Conservation (phyloP, 2,888 invertebrate genomes). For the Conops quadrifasciatus region DNA sequence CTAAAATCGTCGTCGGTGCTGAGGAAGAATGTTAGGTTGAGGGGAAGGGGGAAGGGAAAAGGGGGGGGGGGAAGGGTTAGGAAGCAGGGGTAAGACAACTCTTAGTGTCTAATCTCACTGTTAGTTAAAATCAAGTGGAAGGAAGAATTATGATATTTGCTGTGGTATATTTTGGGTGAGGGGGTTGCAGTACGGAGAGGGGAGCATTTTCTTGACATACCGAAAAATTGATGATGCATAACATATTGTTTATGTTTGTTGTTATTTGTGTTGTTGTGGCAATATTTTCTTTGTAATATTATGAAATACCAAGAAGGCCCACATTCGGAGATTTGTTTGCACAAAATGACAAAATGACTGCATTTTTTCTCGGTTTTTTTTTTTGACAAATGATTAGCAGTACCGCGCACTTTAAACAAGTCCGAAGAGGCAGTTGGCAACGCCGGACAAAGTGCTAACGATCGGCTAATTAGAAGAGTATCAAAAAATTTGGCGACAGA, state of each 20-base stretch:
- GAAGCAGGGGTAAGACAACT: background rate
- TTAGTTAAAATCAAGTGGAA: too few species aligned
- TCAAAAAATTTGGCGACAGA: background rate
- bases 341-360: slow-evolving; percentile 4
- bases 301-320: slow-evolving; percentile 3
- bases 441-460: slow-evolving; percentile 42
- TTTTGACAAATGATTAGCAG: slow-evolving; percentile 23
- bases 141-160: too few species aligned
- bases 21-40: background rate
- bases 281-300: background rate
- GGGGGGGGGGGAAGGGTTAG: background rate
- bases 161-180: too few species aligned
- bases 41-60: background rate
- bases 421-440: slow-evolving; percentile 39
- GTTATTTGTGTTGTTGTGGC: background rate
- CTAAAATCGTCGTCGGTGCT: too few species aligned
- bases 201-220: slow-evolving; percentile 2
- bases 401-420: slow-evolving; percentile 12
- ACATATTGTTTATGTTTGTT: slow-evolving; percentile 6
- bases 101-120: too few species aligned
- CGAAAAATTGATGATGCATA: slow-evolving; percentile 25
- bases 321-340: slow-evolving; percentile 20
- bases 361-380: background rate
- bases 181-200: too few species aligned
- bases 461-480: slow-evolving; percentile 33